Conservation (phyloP, 2,113 vertebrate genomes). For the Phyllostomus discolor region DNA sequence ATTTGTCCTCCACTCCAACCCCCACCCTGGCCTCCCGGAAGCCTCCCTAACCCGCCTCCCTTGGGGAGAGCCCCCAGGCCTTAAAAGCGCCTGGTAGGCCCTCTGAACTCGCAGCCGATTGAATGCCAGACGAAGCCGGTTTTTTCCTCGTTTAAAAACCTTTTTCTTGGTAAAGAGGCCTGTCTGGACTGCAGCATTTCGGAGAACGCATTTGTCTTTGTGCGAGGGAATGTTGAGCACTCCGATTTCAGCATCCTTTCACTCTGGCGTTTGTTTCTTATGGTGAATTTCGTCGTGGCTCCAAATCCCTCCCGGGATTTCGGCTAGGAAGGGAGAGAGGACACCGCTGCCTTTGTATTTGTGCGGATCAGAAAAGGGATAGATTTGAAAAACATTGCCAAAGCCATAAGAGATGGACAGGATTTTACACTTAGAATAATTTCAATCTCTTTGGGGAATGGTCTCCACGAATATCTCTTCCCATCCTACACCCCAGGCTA, state of each 20-base stretch:
- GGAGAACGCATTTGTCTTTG: conserved; percentile 42
- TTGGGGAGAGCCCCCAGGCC: conserved; percentile 54
- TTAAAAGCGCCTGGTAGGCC: conserved; percentile 30
- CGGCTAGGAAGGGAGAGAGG: background rate
- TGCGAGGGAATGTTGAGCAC: background rate
- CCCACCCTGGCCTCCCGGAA: conserved; percentile 26
- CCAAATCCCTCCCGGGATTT: background rate
- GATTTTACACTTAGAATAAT: conserved; percentile 43
- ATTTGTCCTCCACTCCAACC: conserved; percentile 35
- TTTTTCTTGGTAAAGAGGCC: conserved; percentile 47
- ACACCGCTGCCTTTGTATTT: conserved; percentile 24
- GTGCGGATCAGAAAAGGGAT: background rate
- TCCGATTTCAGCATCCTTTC: conserved; percentile 50
- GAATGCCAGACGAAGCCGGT: background rate
- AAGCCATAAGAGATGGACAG: background rate
- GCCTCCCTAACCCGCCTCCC: conserved; percentile 37
- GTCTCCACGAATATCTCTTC: background rate
- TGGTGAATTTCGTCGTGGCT: background rate
- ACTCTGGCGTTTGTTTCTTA: conserved; percentile 34
- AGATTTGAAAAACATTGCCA: conserved; percentile 32
- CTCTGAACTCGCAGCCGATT: background rate
- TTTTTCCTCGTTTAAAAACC: conserved; percentile 10
- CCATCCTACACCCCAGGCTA: background rate
- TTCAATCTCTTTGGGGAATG: conserved; percentile 16
- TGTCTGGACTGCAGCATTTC: background rate